Percentiles rank a stretch among this genome's conserved stretches.
Conservation (phyloP, 1,140 invertebrate genomes). For the Lordiphosa collinella region DNA sequence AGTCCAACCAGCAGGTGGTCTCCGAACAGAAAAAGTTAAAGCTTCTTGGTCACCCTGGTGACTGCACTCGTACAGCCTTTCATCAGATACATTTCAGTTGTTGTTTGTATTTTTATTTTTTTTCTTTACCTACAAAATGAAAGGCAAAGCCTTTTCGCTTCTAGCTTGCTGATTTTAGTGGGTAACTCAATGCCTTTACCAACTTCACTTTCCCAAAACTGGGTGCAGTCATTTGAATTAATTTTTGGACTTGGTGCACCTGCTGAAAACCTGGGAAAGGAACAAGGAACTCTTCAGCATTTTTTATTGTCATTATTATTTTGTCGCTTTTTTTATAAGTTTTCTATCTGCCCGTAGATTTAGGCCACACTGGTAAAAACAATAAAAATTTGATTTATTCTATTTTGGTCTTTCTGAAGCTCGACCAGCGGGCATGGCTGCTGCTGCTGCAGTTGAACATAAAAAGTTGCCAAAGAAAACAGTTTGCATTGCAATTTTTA, state of each 20-base stretch:
- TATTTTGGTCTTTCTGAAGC: constrained; percentile 33
- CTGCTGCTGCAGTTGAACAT: constrained; percentile 4
- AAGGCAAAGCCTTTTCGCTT: constrained; percentile 55
- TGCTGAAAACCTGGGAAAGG: constrained; percentile 65
- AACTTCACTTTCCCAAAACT: constrained; percentile 14
- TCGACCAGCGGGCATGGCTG: constrained; percentile 3
- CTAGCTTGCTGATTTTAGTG: constrained; percentile 28
- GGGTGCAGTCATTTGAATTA: constrained; percentile 66
- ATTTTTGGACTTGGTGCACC: constrained; percentile 69
- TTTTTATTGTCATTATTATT: constrained; percentile 74
- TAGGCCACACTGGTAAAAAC: constrained; percentile 67
- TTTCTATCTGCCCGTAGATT: constrained; percentile 63
- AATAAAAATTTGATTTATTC: constrained; percentile 53
- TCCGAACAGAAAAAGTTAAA: constrained; percentile 24
- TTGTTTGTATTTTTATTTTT: background rate
- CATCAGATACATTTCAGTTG: constrained; percentile 58
- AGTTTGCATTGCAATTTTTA: constrained; percentile 72
- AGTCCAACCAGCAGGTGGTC: constrained; percentile 62
- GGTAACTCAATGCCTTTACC: constrained; percentile 11
- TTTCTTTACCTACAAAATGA: constrained; percentile 11
- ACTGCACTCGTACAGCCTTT: constrained; percentile 23
- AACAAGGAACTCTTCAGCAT: constrained; percentile 1
- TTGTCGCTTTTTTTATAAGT: constrained; percentile 38
- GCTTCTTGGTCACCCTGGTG: constrained; percentile 20
- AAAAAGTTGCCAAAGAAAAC: constrained; percentile 74